Conservation (phyloP, 2,113 vertebrate genomes). For the Microtus pennsylvanicus region DNA sequence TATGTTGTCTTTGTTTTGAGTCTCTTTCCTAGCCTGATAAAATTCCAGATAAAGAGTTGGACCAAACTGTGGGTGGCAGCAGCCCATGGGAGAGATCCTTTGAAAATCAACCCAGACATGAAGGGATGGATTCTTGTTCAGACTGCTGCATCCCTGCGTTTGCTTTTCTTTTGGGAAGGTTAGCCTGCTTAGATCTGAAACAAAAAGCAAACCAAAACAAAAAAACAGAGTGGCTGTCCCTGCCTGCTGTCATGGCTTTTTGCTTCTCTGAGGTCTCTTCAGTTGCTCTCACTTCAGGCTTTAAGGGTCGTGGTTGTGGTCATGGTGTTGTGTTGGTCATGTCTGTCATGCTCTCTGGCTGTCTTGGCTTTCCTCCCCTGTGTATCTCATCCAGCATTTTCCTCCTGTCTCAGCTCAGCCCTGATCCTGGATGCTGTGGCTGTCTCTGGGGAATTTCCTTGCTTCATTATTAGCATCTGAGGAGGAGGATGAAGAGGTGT, state of each 20-base stretch:
- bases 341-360: conserved; percentile 69
- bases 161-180: not conserved
- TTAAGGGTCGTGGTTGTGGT: not conserved
- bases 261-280: conserved; percentile 23
- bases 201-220: not conserved
- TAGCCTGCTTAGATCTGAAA: not conserved
- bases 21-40: conserved; percentile 45
- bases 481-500: conserved; percentile 61
- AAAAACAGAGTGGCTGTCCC: conserved; percentile 30
- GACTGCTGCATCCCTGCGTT: not conserved
- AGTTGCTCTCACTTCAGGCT: conserved; percentile 33
- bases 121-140: conserved; percentile 16
- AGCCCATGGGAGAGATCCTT: not conserved
- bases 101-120: not conserved
- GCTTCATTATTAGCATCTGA: conserved; percentile 79
- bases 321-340: not conserved
- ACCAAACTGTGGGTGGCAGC: not conserved
- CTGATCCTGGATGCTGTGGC: conserved; percentile 83
- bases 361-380: conserved; percentile 68
- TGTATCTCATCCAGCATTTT: conserved; percentile 73
- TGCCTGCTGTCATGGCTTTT: conserved; percentile 50
- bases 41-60: conserved; percentile 34
- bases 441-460: conserved; percentile 84
- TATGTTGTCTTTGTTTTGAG: conserved; percentile 37
- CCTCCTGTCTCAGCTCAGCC: conserved; percentile 84